These are phyloP conservation scores for Cephalopterus ornatus DNA, from an alignment of 2,113 vertebrate genomes.

Conservation along the genomic window DNA sequence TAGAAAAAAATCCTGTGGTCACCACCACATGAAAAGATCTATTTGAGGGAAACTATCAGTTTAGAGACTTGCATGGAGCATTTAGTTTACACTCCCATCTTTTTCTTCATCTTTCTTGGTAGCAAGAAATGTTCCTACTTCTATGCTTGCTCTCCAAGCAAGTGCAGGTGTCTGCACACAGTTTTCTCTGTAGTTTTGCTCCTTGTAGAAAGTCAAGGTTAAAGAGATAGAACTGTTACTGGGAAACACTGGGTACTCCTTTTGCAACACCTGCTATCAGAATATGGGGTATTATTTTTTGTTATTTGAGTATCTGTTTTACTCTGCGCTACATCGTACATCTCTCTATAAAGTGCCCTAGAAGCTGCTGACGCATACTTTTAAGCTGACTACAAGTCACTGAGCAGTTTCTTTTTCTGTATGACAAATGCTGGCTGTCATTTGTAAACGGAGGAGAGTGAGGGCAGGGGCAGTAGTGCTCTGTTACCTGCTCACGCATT, in stretches of 20 bases:
- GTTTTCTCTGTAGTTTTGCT: not conserved
- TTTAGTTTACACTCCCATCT: not conserved
- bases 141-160: not conserved
- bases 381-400: not conserved
- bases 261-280: not conserved
- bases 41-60: not conserved
- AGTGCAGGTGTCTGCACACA: not conserved
- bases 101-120: not conserved
- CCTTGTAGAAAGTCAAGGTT: not conserved
- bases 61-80: not conserved
- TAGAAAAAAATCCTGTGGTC: not conserved
- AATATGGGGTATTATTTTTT: not conserved
- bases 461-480: accelerated
- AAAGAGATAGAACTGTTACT: not conserved
- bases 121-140: not conserved
- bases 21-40: not conserved
- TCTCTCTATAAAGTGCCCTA: not conserved
- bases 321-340: not conserved
- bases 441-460: not conserved
- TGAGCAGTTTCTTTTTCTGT: not conserved
- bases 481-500: accelerated
- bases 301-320: not conserved
- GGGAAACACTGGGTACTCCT: not conserved
- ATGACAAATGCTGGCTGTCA: not conserved
- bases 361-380: not conserved